Base-by-base conservation (phyloP, 2,797 vertebrate species). In the Astyanax mexicanus region DNA sequence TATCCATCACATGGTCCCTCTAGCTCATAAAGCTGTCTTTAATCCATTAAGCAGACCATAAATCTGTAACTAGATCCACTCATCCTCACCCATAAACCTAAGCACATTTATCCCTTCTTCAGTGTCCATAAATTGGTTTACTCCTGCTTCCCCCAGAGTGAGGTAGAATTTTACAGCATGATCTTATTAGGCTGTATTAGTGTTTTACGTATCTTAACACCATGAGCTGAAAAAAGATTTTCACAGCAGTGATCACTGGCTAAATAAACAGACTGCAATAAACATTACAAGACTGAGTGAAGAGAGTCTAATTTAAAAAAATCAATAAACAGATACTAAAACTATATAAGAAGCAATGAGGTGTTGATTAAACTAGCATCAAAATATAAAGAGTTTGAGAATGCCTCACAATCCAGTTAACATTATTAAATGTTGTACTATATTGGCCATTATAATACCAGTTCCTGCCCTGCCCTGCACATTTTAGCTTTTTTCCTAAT, bases 11-110 rank as follows among this genome's bases (percentile, higher is more conserved):
- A 42, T 38, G 19, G 13, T 54, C 19, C 25, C 38, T 49, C 60
- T 60, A 57, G 64, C 71, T 69, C 69, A 52, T 70, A 44, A 55
- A 64, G 38, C 65, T 55, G 45, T 19, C 25, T 62, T 55, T 47
- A 42, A 64, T 45, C 49, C 74, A 61, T 62, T 62, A 55, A 47
- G 1, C 6, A 13, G n/a, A 17, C 52, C 38, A 61, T 54, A 72
- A 60, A 66, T 58, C 27, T 47, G 8, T 35, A 11, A 49, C 61
- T 61, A 8, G 19, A 62, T 62, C 38, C 38, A 19, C 21, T 74
- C 69, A 72, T 67, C 51, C 38, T 72, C 49, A 47, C 6, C 45
- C 64, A 15, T 37, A 65, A 71, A 52, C 27, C 12, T 37, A 57
- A 47, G 47, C 32, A 25, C 17, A 0, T 23, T 32, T 25, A 13